phyloP scores from a whole-genome alignment of 1,140 invertebrate species.

The Argopecten irradians region DNA sequence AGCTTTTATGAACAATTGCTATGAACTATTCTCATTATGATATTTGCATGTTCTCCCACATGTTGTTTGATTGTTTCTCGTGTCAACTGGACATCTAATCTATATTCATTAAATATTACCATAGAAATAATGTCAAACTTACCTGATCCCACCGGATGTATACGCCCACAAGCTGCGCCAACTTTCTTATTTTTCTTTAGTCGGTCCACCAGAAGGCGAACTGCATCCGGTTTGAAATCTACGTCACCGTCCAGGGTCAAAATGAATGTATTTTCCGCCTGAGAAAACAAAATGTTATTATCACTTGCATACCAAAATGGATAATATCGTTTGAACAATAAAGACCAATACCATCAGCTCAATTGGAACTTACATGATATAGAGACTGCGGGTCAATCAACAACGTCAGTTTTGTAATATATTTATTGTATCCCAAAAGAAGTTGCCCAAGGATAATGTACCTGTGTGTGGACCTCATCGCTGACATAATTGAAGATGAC shows the following conservation, averaged over 20 bases:
- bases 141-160: conserved; percentile 97
- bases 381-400: too few species aligned
- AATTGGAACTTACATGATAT: background rate
- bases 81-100: too few species aligned
- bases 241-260: conserved; percentile 98
- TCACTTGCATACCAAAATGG: too few species aligned
- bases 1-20: too few species aligned
- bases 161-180: conserved; percentile 98
- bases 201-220: conserved; percentile 95
- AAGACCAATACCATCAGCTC: background rate
- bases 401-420: too few species aligned
- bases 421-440: too few species aligned
- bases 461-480: conserved; percentile 65
- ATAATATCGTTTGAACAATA: too few species aligned
- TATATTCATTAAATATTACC: too few species aligned
- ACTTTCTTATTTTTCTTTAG: conserved; percentile 99
- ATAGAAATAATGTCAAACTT: conserved; percentile 39
- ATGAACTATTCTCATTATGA: too few species aligned
- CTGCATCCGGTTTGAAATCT: conserved; percentile 97
- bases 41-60: too few species aligned
- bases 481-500: conserved; percentile 67
- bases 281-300: conserved; percentile 19
- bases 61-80: too few species aligned
- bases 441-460: conserved; percentile 20
- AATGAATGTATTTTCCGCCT: conserved; percentile 96